phyloP scores from a whole-genome alignment of 92 coral and sea anemone genomes.

The Epizoanthus scotinus region DNA sequence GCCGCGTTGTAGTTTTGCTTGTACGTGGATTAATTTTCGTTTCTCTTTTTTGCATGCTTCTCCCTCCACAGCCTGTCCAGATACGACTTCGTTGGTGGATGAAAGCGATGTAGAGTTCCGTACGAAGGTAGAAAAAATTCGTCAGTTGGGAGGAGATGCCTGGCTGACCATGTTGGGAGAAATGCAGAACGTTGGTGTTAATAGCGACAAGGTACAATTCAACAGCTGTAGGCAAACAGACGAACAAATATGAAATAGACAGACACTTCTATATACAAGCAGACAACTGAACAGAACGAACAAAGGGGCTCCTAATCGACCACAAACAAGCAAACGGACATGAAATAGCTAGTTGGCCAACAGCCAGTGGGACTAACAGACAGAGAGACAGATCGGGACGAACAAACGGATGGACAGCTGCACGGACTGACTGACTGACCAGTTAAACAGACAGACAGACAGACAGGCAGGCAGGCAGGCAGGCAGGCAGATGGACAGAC shows the following conservation, averaged over 20 bases:
- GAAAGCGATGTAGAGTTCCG: constrained; percentile 83
- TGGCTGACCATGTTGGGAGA: constrained; percentile 90
- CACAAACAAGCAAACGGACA: no score
- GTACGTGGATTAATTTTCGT: no score
- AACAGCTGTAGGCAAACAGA: not conserved
- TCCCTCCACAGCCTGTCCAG: constrained; percentile 16
- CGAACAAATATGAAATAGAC: not conserved
- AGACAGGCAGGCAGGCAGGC: not conserved
- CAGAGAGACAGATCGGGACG: not conserved
- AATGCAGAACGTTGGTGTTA: constrained; percentile 62
- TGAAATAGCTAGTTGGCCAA: no score
- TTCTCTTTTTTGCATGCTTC: no score
- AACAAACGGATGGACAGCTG: not conserved
- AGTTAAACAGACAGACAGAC: not conserved
- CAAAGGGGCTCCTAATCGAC: not conserved
- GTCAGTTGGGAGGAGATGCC: constrained; percentile 91
- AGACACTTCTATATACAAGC: not conserved
- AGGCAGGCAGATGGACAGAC: no score
- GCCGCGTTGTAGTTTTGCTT: no score
- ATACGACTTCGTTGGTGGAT: constrained; percentile 55
- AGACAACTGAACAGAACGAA: not conserved
- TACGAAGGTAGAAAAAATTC: constrained; percentile 89
- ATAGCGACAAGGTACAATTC: constrained; percentile 9
- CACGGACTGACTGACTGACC: not conserved
- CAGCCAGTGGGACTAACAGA: not conserved